phyloP scores from a whole-genome alignment of 2,888 invertebrate genomes.

The Orthosia gracilis region DNA sequence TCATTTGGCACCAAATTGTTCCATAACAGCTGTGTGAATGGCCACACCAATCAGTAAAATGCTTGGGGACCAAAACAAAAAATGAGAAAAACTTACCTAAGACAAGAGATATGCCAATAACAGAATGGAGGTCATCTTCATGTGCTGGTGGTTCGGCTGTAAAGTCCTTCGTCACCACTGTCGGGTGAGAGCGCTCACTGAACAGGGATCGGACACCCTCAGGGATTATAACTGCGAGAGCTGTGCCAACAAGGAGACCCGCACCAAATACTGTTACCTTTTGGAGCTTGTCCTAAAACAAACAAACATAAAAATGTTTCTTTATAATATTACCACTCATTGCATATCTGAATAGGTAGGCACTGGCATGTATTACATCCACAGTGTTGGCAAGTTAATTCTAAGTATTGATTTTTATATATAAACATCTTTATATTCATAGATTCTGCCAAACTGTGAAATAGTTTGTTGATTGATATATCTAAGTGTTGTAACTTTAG shows the following conservation, averaged over 20 bases:
- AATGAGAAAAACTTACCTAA: slow-evolving; percentile 89
- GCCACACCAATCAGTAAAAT: neutral
- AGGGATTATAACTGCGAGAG: slow-evolving; percentile 99
- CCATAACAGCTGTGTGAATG: neutral
- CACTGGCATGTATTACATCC: neutral
- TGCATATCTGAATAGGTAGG: neutral
- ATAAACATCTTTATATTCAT: too few species aligned
- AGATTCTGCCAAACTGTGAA: too few species aligned
- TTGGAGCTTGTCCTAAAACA: slow-evolving; percentile 96
- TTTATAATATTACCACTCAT: neutral
- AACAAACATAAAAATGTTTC: neutral
- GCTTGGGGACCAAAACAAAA: neutral
- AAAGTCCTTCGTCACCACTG: slow-evolving; percentile 81
- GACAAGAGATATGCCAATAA: slow-evolving; percentile 98
- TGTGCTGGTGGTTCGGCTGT: slow-evolving; percentile 82
- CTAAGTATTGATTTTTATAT: too few species aligned
- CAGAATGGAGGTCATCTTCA: slow-evolving; percentile 93
- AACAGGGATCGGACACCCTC: slow-evolving; percentile 98
- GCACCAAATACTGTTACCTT: slow-evolving; percentile 99
- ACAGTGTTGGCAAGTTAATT: neutral
- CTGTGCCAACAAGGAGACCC: slow-evolving; percentile 99
- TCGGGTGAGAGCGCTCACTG: slow-evolving; percentile 80
- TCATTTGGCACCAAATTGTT: too few species aligned
- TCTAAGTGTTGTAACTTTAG: neutral
- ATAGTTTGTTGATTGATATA: neutral